Conservation (phyloP, 2,797 vertebrate species). For the Myotis planiceps region DNA sequence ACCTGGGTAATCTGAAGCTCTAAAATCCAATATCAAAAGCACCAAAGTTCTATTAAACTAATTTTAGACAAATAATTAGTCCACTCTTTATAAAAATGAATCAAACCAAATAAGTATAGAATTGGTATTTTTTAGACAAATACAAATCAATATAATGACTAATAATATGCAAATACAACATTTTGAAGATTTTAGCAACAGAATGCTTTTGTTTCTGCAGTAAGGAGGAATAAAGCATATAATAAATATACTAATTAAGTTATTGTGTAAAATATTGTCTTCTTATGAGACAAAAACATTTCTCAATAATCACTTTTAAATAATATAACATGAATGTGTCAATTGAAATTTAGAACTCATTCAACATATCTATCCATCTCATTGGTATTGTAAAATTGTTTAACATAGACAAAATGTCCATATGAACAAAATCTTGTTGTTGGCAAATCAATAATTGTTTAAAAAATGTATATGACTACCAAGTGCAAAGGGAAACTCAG, state of each 20-base stretch:
- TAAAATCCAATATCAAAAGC: neutral
- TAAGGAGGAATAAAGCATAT: neutral
- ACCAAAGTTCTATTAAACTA: neutral
- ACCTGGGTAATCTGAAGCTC: neutral
- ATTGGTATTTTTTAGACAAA: slow-evolving; percentile 15
- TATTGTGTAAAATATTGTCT: slow-evolving; percentile 4
- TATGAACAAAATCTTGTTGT: slow-evolving; percentile 3
- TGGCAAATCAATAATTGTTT: neutral
- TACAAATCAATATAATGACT: neutral
- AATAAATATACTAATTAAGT: neutral
- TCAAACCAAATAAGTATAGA: neutral
- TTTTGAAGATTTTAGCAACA: neutral
- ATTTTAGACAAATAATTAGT: neutral
- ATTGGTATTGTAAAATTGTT: neutral
- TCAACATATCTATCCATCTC: slow-evolving; percentile 17
- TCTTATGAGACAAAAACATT: neutral
- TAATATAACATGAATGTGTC: slow-evolving; percentile 2
- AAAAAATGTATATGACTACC: neutral
- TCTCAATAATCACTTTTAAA: neutral
- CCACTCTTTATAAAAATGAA: neutral
- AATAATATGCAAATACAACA: neutral
- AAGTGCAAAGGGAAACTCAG: neutral
- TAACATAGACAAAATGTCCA: neutral
- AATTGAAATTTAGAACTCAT: neutral
- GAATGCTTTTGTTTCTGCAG: neutral